Base-by-base conservation (phyloP, 2,797 vertebrate genomes). In the Ptychadena robeensis region DNA sequence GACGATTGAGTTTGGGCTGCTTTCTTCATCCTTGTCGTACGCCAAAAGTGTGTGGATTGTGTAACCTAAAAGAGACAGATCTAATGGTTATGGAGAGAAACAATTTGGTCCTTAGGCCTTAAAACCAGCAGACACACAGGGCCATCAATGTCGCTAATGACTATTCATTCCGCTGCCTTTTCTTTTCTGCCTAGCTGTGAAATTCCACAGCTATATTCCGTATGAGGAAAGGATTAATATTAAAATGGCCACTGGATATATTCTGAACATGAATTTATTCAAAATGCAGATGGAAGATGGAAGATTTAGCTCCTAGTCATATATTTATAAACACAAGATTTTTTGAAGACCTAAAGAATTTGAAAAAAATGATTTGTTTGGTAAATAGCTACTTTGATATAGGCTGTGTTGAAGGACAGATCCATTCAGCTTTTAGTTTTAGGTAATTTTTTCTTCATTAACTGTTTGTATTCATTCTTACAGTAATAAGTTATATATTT, bases 1-100 rank as follows among this genome's bases (percentile, higher is more conserved):
- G 74, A 95, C 89, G 0, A 31, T 66, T 28, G 92, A 91, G 37
- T 79, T 89, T 22, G 82, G 35, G 0, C 69, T 76, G 0, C 3
- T 2, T 0, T 0, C 1, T 15, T 15, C 34, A 82, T 95, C 94
- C 0, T 0, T 0, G 73, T 94, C 93, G 0, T 0, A 15, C 18
- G 92, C 93, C 18, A 6, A 0, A 6, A 93, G 0, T 0, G 53
- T 82, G 0, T 70, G 28, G 91, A 0, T 0, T 2, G 0, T 65
- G 28, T 12, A 35, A 31, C 88, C 93, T 87, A 61, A 68, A 66
- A 63, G 15, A 32, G 32, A 80, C 15, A 69, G 1, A 30, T 18
- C 10, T 1, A 25, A 34, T 27, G 31, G 34, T 80, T 28, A 72
- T 14, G 2, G 22, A 48, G 44, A 30, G 11, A 67, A 77, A 31